Base-by-base conservation (phyloP, 2,888 invertebrate genomes). In the Limnephilus lunatus region DNA sequence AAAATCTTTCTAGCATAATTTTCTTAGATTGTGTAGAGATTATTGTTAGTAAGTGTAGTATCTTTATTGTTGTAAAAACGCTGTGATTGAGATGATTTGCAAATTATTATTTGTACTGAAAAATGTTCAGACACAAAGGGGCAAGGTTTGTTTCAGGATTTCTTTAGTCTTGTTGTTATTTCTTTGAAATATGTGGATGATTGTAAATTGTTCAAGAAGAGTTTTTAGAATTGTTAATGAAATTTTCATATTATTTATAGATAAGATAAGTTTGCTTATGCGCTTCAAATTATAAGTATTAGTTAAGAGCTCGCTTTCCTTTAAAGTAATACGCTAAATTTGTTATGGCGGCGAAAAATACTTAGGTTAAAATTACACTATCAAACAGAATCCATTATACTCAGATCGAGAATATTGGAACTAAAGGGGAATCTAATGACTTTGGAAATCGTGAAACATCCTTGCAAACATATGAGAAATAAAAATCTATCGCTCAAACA, bases 111-210 rank as follows among this genome's bases (percentile, higher is more conserved):
- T 68, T 68, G 68, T n/a, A 68, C n/a, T 68, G 68, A 68, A 68
- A 19, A 68, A 68, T 68, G 25, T 68, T 68, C 25, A 68, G 68
- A 68, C 25, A 25, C 68, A 68, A 68, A 68, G 7, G 9, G 25
- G 68, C 68, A 68, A 68, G 68, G 68, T 68, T 68, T 68, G 68
- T 68, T 68, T 68, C 68, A 68, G 68, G 68, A 68, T 68, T 68
- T 68, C 68, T 68, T n/a, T 68, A 68, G 68, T 68, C 25, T 25
- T 25, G 25, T 19, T 68, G 68, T 25, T 5, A 68, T 68, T 68
- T 9, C 9, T 25, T 7, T 68, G 25, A 68, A 68, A 68, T 7
- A 68, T 1, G 68, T 68, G 25, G 68, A 68, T 25, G 25, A 68
- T 68, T 68, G 19, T 68, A 1, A 25, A 25, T 68, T 68, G 19